phyloP scores from a whole-genome alignment of 1,140 invertebrate genomes.

The Danaus plexippus region DNA sequence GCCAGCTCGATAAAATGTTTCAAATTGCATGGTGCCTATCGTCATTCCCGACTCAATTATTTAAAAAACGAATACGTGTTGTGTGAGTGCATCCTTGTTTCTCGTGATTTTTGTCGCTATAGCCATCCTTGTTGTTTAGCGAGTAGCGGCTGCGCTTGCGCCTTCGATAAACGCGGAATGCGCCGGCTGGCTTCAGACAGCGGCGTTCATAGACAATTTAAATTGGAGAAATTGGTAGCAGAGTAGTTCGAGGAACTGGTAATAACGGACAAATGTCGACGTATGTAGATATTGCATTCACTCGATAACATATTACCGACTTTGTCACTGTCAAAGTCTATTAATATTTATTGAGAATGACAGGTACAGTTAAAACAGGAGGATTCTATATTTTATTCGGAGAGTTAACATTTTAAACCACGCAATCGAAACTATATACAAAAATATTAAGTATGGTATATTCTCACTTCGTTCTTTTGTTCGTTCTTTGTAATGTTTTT shows the following conservation, averaged over 20 bases:
- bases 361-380: slow-evolving; percentile 20
- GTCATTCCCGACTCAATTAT: slow-evolving; percentile 67
- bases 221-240: slow-evolving; percentile 68
- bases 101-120: slow-evolving; percentile 43
- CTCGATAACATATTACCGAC: slow-evolving; percentile 28
- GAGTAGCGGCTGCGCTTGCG: slow-evolving; percentile 48
- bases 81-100: slow-evolving; percentile 45
- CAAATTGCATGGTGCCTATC: slow-evolving; percentile 62
- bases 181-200: slow-evolving; percentile 68
- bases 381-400: neutral
- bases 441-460: too few relatives aligned
- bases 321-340: slow-evolving; percentile 27
- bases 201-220: slow-evolving; percentile 70
- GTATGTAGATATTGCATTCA: slow-evolving; percentile 35
- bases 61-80: slow-evolving; percentile 63
- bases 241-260: slow-evolving; percentile 52
- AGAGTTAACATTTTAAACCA: too few relatives aligned
- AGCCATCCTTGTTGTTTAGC: slow-evolving; percentile 35
- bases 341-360: slow-evolving; percentile 35
- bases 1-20: slow-evolving; percentile 63
- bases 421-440: too few relatives aligned
- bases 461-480: too few relatives aligned
- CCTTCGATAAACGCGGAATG: slow-evolving; percentile 64
- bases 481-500: too few relatives aligned
- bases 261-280: slow-evolving; percentile 53